phyloP scores from a whole-genome alignment of 1,140 invertebrate species.

The Drosophila repleta region DNA sequence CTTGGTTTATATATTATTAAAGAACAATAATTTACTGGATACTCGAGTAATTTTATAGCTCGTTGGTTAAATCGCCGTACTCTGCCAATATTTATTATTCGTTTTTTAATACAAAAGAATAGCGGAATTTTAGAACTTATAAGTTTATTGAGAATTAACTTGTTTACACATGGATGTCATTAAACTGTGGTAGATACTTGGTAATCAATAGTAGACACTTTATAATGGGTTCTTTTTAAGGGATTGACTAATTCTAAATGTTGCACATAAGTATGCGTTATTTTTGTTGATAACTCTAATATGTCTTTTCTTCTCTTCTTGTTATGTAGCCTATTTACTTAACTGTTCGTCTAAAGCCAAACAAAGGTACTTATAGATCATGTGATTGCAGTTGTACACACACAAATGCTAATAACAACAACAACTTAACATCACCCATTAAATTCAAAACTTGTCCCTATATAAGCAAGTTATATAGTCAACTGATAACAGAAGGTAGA shows the following conservation, averaged over 20 bases:
- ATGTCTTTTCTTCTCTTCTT: slow-evolving; percentile 59
- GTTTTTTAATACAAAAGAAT: too few species aligned
- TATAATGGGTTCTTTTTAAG: too few species aligned
- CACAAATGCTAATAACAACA: slow-evolving; percentile 59
- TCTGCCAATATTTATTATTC: too few species aligned
- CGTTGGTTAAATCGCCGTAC: too few species aligned
- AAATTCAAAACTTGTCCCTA: slow-evolving; percentile 66
- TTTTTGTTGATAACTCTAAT: slow-evolving; percentile 53
- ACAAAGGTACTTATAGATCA: slow-evolving; percentile 92
- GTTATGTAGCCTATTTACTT: slow-evolving; percentile 92
- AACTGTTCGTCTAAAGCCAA: slow-evolving; percentile 87
- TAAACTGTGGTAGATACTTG: too few species aligned
- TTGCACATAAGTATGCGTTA: neutral
- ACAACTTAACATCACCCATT: slow-evolving; percentile 80
- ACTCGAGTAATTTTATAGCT: too few species aligned
- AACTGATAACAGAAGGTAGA: slow-evolving; percentile 46
- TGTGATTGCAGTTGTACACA: slow-evolving; percentile 85
- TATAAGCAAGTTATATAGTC: slow-evolving; percentile 56
- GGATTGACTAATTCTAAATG: slow-evolving; percentile 1
- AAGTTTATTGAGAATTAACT: too few species aligned
- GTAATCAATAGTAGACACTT: too few species aligned
- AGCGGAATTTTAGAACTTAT: too few species aligned
- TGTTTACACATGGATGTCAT: too few species aligned
- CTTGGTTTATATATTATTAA: too few species aligned
- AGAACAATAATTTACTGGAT: too few species aligned